These are phyloP conservation scores for Fulica atra DNA, from an alignment of 2,113 vertebrate genomes.

Conservation along the genomic window DNA sequence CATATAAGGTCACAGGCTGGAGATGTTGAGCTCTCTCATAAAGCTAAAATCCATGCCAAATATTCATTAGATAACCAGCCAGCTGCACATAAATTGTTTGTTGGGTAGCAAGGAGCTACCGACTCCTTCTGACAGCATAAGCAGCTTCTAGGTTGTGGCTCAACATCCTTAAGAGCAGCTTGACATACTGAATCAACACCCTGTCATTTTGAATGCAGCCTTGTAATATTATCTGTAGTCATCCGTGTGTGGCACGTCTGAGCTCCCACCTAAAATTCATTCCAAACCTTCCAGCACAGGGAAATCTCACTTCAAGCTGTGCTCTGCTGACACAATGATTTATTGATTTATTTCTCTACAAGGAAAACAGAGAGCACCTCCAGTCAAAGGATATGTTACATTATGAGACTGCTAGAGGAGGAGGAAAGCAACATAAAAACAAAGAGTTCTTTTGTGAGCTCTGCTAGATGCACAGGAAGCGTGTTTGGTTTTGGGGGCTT, in stretches of 20 bases:
- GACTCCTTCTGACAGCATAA: not conserved
- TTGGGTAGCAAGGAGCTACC: not conserved
- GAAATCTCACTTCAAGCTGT: not conserved
- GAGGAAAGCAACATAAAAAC: not conserved
- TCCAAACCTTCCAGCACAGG: not conserved
- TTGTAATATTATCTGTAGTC: not conserved
- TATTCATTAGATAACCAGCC: not conserved
- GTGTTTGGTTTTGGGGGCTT: not conserved
- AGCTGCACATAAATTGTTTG: not conserved
- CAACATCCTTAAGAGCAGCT: not conserved
- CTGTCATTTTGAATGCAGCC: not conserved
- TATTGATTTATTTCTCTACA: conserved; percentile 1
- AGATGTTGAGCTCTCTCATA: not conserved
- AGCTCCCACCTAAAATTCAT: conserved; percentile 9
- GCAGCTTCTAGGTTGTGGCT: not conserved
- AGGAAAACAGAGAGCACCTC: not conserved
- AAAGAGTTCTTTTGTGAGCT: not conserved
- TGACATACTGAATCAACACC: not conserved
- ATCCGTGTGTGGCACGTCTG: not conserved
- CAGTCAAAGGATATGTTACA: not conserved
- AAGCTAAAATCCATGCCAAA: not conserved
- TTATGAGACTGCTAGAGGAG: not conserved
- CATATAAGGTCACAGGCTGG: not conserved
- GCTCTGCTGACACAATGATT: conserved; percentile 11
- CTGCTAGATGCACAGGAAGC: not conserved